Evolutionary conservation across 35 echinoderm and acorn worm genomes (phyloP), one percentile per base, ranked within the genome.

Genomic region (Ophioderma brevispina): DNA sequence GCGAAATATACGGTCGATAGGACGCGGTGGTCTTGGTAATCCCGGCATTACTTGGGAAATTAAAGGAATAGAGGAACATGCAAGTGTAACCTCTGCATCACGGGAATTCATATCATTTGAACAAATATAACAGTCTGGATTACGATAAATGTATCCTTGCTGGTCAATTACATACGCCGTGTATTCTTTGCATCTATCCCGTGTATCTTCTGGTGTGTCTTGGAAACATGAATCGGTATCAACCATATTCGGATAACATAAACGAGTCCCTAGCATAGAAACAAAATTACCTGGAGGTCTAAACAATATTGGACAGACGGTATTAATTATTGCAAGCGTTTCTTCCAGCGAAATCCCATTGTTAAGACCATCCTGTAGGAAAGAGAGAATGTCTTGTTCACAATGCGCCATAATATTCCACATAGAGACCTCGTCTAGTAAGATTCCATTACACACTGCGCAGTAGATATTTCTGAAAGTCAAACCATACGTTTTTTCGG

Each of bases 51-150:
- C 6, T 46, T 46, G 41, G 17, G 4, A 46, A 8, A 46, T 46
- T 46, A 4, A 8, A 46, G 41, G 41, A 17, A 46, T 46, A 46
- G 4, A 8, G 41, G 10, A 8, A 25, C 59, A 70, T 2, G 10
- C 59, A 15, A 70, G 15, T 25, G 4, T 2, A 13, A 25, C 23
- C n/a, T 70, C 28, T 15, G n/a, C 10, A 30, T 70, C 2, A 13
- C n/a, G 1, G 10, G 5, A 15, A 25, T 70, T 25, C 2, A 70
- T 70, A 13, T 8, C 1, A 70, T 70, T 70, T 18, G 59, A 70
- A 25, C 59, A 70, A 70, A 70, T 70, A 30, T 70, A 70, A 25
- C 59, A 70, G n/a, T 70, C 59, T 70, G 59, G 59, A 70, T 70
- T 70, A 25, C 59, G 59, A 70, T 70, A 70, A 70, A 70, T 70